phyloP scores from a whole-genome alignment of 1,140 invertebrate species.

The Drosophila ironensis region DNA sequence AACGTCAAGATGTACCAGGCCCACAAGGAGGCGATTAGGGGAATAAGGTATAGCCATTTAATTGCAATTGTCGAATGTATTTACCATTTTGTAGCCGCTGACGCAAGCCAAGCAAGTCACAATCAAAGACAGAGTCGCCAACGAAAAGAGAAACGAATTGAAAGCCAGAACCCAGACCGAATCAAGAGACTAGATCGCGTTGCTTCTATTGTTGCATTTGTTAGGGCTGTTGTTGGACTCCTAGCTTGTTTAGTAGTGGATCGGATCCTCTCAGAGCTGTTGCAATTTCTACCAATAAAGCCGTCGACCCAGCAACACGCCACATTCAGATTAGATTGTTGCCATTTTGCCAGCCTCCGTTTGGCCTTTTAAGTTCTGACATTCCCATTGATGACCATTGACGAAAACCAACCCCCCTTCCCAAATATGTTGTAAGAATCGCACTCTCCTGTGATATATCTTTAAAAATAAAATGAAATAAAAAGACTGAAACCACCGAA shows the following conservation, averaged over 20 bases:
- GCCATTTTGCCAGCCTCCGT: neutral
- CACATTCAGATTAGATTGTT: slow-evolving; percentile 5
- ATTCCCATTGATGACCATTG: neutral
- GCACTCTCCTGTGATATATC: slow-evolving; percentile 23
- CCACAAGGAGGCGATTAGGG: slow-evolving; percentile 99
- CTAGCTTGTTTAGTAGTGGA: slow-evolving; percentile 2
- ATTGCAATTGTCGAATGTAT: slow-evolving; percentile 63
- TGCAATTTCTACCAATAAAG: slow-evolving; percentile 59
- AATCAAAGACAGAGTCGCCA: neutral
- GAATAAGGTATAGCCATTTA: slow-evolving; percentile 92
- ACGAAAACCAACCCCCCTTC: too few species aligned
- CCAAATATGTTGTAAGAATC: slow-evolving; percentile 28
- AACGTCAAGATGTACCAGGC: slow-evolving; percentile 99
- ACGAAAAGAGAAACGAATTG: neutral
- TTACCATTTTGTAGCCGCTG: slow-evolving; percentile 62
- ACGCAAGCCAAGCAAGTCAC: slow-evolving; percentile 25
- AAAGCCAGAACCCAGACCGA: neutral
- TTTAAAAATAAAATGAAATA: slow-evolving; percentile 39
- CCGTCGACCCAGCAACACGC: slow-evolving; percentile 55
- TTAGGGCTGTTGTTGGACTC: slow-evolving; percentile 4
- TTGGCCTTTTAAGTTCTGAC: neutral
- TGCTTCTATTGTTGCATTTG: slow-evolving; percentile 2
- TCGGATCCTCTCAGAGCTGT: slow-evolving; percentile 39
- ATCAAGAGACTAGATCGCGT: slow-evolving; percentile 21
- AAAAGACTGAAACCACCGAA: slow-evolving; percentile 50